A percentile compares a stretch with the other conserved stretches of the same genome.
phyloP scores from a whole-genome alignment of 2,888 invertebrate genomes.

The Nomada ferruginata region DNA sequence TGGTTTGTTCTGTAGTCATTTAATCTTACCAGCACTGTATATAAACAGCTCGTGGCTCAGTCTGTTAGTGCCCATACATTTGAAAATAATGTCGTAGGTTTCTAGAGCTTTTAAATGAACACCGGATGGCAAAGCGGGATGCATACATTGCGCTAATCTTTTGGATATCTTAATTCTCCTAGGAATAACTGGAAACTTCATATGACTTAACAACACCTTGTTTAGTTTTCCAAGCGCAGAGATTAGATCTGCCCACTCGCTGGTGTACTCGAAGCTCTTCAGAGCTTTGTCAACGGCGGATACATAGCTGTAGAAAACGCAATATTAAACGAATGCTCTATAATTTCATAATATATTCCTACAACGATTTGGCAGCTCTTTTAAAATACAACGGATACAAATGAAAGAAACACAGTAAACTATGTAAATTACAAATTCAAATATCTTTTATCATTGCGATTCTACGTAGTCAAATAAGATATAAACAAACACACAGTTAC shows the following conservation, averaged over 20 bases:
- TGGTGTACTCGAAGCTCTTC: conserved; percentile 96
- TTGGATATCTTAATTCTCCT: conserved; percentile 94
- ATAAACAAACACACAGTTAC: neutral
- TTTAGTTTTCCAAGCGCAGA: conserved; percentile 95
- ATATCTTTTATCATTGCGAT: neutral
- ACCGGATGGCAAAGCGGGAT: conserved; percentile 95
- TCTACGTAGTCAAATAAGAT: neutral
- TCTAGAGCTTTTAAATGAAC: conserved; percentile 96
- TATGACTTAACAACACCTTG: conserved; percentile 92
- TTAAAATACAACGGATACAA: too few species aligned
- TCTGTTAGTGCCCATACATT: conserved; percentile 92
- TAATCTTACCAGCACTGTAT: conserved; percentile 88
- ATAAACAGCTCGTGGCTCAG: conserved; percentile 93
- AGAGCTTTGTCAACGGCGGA: conserved; percentile 94
- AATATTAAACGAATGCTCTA: neutral
- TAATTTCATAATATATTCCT: too few species aligned
- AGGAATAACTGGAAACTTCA: conserved; percentile 94
- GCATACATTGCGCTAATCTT: conserved; percentile 96
- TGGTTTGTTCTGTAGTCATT: neutral
- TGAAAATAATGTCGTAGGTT: conserved; percentile 95
- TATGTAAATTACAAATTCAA: neutral
- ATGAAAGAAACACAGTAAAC: too few species aligned
- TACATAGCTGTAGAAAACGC: conserved; percentile 86
- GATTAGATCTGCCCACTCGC: conserved; percentile 97
- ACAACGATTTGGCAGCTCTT: too few species aligned